Evolutionary conservation across 2,113 vertebrate genomes (phyloP), one percentile per base, ranked within the genome.

Genomic region (Nibea albiflora): DNA sequence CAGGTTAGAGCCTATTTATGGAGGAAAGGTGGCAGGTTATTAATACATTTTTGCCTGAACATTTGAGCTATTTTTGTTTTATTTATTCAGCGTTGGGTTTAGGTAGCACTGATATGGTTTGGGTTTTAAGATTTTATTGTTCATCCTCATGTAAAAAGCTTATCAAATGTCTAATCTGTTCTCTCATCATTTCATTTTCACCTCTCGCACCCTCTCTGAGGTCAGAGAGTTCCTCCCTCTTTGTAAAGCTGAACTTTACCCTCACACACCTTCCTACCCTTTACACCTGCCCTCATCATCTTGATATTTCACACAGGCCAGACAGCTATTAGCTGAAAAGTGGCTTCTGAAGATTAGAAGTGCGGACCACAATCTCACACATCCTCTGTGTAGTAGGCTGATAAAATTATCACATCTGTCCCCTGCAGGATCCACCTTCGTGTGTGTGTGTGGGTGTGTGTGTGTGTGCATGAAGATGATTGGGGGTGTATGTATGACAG

Each of bases 381-480:
- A 74, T 92, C 65, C 47, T 76, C 65, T 17, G 73, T 81, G 80
- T 80, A 56, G 74, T 15, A 20, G 65, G 66, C 77, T 73, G 81
- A 83, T 88, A 78, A 85, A 88, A 84, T 79, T 52, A 83, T 78
- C 77, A 85, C 84, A 80, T 81, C 63, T 88, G 70, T 85, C 76
- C 50, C 47, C 62, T 58, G 56, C n/a, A 35, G 52, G 31, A 70
- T 14, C 16, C 61, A 52, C 66, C 44, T 63, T 24, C 11, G 46
- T 11, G 7, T 49, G 44, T 1, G 64, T 67, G 24, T 54, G 50
- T 58, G 2, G 42, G 46, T 50, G 64, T 67, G 24, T 54, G 50
- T 60, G 2, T 71, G 46, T 67, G 79, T 69, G 72, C 24, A 31
- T 10, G 42, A 66, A 64, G 52, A 42, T 81, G 79, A 83, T 26